phyloP scores from a whole-genome alignment of 2,797 vertebrate species.

The Onychomys torridus region DNA sequence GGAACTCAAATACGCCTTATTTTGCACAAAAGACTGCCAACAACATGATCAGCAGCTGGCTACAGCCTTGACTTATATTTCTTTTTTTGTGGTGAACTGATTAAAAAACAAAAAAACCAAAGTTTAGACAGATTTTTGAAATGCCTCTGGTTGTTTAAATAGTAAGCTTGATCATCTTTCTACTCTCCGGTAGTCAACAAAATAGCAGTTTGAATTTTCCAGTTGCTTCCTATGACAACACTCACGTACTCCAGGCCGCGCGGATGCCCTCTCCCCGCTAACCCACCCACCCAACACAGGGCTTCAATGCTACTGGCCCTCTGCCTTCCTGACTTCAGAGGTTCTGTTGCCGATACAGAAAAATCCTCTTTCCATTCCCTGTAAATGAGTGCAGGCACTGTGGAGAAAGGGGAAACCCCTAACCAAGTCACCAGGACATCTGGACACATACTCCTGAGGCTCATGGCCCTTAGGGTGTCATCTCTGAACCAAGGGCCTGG shows the following conservation, averaged over 20 bases:
- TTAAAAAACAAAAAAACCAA: constrained; percentile 42
- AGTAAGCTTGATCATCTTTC: constrained; percentile 23
- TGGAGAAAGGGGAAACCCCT: background rate
- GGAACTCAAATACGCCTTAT: constrained; percentile 69
- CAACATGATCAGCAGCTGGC: constrained; percentile 68
- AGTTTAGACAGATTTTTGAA: constrained; percentile 63
- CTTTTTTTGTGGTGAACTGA: constrained; percentile 61
- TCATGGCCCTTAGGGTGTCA: background rate
- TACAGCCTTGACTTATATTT: constrained; percentile 58
- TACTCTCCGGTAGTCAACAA: background rate
- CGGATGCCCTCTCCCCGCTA: too few relatives aligned
- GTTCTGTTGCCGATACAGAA: background rate
- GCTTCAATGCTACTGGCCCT: background rate
- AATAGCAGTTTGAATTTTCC: constrained; percentile 43
- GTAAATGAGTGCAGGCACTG: background rate
- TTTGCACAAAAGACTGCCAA: constrained; percentile 77
- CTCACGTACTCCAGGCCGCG: background rate
- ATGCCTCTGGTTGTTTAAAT: constrained; percentile 5
- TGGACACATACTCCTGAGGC: accelerated
- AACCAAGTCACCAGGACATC: background rate
- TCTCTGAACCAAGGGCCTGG: background rate
- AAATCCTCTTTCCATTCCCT: background rate
- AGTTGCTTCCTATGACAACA: background rate
- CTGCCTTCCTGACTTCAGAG: background rate
- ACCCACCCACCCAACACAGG: background rate